phyloP scores from a whole-genome alignment of 2,888 invertebrate species.

The Zonitis immaculata region DNA sequence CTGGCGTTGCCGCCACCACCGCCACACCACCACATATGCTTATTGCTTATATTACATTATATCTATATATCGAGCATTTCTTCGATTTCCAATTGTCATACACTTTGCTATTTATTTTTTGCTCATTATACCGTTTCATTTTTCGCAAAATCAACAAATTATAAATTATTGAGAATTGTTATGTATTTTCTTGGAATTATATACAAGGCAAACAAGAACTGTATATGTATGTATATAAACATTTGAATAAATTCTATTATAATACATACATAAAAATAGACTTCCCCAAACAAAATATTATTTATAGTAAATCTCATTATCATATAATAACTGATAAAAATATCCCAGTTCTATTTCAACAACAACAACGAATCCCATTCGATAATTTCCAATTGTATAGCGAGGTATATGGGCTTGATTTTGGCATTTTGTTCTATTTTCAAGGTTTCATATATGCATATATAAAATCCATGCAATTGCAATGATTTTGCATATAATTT shows the following conservation, averaged over 20 bases:
- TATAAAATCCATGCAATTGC: neutral
- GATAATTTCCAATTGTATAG: too few relatives aligned
- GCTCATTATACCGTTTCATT: neutral
- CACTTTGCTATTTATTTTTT: neutral
- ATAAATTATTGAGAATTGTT: constrained; percentile 1
- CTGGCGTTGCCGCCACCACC: neutral
- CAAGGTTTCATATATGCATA: neutral
- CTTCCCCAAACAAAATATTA: too few relatives aligned
- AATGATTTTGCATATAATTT: neutral
- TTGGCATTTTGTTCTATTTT: neutral
- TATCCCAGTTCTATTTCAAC: neutral
- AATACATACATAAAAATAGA: too few relatives aligned
- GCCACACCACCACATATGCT: neutral
- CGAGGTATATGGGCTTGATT: too few relatives aligned
- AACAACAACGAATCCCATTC: too few relatives aligned
- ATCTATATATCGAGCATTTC: too few relatives aligned
- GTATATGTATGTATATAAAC: too few relatives aligned
- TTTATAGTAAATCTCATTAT: too few relatives aligned
- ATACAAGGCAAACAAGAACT: neutral
- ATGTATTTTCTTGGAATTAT: neutral
- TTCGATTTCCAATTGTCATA: neutral
- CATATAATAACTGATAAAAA: neutral
- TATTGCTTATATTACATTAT: too few relatives aligned
- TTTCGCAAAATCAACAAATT: neutral
- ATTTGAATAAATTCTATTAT: too few relatives aligned